A percentile compares a stretch with the other conserved stretches of the same genome.
Evolutionary conservation across 92 coral and sea anemone genomes (phyloP).

Genomic region (Palythoa grandis): DNA sequence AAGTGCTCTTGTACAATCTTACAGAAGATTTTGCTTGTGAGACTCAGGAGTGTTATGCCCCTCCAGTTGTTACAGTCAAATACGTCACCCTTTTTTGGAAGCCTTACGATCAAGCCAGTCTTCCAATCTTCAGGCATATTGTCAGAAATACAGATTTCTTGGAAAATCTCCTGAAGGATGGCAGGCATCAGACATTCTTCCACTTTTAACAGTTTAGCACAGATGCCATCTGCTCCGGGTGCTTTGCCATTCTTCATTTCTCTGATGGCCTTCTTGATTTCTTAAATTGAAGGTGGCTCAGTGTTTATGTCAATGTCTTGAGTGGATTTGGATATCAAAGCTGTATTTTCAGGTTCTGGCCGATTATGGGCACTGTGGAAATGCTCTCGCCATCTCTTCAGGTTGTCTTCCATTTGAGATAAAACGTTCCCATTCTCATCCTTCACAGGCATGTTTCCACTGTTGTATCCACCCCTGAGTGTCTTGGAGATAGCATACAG

Average conservation of each 20-base stretch:
- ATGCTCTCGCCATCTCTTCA: neutral
- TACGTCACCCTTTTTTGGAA: neutral
- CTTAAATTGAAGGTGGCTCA: neutral
- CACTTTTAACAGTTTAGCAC: neutral
- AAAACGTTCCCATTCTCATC: neutral
- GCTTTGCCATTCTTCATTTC: neutral
- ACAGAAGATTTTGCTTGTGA: neutral
- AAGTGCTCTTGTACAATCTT: neutral
- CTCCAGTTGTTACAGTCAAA: neutral
- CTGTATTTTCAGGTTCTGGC: neutral
- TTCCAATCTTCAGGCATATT: constrained; percentile 4
- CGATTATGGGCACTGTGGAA: neutral
- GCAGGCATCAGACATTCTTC: neutral
- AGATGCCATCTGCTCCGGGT: neutral
- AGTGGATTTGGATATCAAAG: too few species aligned
- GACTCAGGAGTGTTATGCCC: neutral
- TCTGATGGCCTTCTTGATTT: constrained; percentile 2
- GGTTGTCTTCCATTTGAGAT: neutral
- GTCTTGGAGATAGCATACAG: neutral
- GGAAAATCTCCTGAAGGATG: neutral
- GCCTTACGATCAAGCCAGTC: neutral
- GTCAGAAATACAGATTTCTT: constrained; percentile 6
- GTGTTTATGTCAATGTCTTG: neutral
- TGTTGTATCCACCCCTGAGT: too few species aligned
- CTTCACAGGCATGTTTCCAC: neutral